A percentile compares a stretch with the other conserved stretches of the same genome.
phyloP scores from a whole-genome alignment of 2,888 invertebrate species.

The Kryphioiulus occultus region DNA sequence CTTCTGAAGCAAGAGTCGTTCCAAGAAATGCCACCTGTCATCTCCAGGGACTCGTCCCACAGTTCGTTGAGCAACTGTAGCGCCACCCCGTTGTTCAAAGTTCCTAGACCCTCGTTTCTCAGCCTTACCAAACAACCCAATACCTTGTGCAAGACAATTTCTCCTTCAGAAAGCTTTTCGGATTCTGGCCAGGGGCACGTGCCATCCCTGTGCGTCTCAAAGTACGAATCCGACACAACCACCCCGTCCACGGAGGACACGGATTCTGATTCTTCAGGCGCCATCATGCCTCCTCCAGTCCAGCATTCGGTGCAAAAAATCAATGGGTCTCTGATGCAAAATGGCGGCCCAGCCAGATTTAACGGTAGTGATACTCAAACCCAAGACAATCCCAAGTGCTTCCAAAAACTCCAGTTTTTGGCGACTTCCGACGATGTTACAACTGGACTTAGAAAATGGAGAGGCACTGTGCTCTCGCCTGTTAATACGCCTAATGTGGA shows the following conservation, averaged over 20 bases:
- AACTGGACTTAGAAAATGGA: constrained; percentile 47
- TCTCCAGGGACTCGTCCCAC: neutral
- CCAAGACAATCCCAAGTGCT: neutral
- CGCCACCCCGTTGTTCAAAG: neutral
- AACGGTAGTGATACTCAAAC: neutral
- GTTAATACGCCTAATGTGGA: constrained; percentile 3
- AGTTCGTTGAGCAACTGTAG: neutral
- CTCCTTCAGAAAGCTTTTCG: neutral
- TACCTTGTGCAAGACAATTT: neutral
- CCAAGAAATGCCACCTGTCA: neutral
- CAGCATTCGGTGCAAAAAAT: neutral
- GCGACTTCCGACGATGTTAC: constrained; percentile 37
- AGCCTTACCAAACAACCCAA: neutral
- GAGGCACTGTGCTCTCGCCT: constrained; percentile 50
- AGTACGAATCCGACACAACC: neutral
- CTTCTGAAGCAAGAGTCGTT: neutral
- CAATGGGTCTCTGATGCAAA: neutral
- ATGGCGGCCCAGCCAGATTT: neutral
- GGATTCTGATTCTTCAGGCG: constrained; percentile 4
- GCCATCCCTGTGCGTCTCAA: neutral
- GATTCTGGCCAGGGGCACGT: neutral
- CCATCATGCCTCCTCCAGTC: neutral
- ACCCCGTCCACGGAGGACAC: constrained; percentile 38
- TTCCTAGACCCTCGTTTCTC: neutral
- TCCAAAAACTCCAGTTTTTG: constrained; percentile 42